phyloP scores from a whole-genome alignment of 2,888 invertebrate species.

The Ophion ventricosus region DNA sequence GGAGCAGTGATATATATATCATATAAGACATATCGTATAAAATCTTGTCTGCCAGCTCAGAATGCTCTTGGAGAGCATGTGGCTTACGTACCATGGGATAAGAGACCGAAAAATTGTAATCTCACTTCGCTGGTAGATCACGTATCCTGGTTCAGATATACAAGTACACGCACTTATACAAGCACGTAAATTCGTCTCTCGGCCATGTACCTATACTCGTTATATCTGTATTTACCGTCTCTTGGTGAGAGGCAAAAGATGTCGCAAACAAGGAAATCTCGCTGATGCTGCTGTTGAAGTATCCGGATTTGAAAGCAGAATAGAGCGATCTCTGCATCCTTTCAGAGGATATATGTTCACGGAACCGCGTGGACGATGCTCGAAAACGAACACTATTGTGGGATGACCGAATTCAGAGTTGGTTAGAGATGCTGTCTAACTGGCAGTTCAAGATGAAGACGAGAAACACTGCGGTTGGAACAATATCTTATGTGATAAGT shows the following conservation, averaged over 20 bases:
- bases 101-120: slow-evolving; percentile 56
- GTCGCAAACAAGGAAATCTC: slow-evolving; percentile 52
- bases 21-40: not conserved
- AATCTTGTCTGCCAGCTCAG: slow-evolving; percentile 4
- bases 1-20: slow-evolving; percentile 26
- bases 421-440: not conserved
- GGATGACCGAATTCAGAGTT: slow-evolving; percentile 1
- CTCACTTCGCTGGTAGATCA: slow-evolving; percentile 39
- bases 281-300: slow-evolving; percentile 43
- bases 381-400: slow-evolving; percentile 27
- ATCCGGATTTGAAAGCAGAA: slow-evolving; percentile 10
- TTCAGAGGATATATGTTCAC: slow-evolving; percentile 15
- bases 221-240: not conserved
- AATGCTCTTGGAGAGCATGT: slow-evolving; percentile 18
- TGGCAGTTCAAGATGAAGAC: not conserved
- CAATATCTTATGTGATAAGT: too few species aligned
- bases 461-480: not conserved
- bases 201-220: not conserved
- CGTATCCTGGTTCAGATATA: slow-evolving; percentile 11
- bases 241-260: slow-evolving; percentile 14
- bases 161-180: not conserved
- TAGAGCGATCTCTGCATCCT: slow-evolving; percentile 20
- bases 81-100: slow-evolving; percentile 20
- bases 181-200: not conserved
- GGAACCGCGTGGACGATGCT: slow-evolving; percentile 29